These are phyloP conservation scores for Gasterosteus aculeatus DNA, from an alignment of 2,113 vertebrate species.

Conservation along the genomic window DNA sequence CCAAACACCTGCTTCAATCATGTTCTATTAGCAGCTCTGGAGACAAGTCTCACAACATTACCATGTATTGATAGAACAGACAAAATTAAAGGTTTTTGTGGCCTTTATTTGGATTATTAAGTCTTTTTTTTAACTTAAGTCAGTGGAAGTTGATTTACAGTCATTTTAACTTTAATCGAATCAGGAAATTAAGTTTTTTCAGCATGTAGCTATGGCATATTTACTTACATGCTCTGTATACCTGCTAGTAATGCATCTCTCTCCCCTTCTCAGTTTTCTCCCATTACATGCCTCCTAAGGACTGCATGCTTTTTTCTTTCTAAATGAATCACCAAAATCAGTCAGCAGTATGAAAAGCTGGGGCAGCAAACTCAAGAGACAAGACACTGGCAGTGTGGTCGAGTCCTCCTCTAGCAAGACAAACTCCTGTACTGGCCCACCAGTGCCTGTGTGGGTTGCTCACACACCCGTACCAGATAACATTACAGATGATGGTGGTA, in stretches of 20 bases:
- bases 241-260: not conserved
- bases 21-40: not conserved
- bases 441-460: constrained; percentile 67
- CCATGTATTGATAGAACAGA: not conserved
- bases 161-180: not conserved
- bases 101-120: not conserved
- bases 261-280: constrained; percentile 12
- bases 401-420: constrained; percentile 36
- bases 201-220: not conserved
- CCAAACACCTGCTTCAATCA: not conserved
- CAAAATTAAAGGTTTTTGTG: not conserved
- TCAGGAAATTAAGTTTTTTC: not conserved
- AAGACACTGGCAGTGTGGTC: constrained; percentile 17
- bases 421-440: constrained; percentile 26
- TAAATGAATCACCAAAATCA: constrained; percentile 27
- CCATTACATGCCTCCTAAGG: not conserved
- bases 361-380: constrained; percentile 33
- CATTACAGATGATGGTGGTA: constrained; percentile 23
- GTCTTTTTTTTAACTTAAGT: not conserved
- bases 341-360: constrained; percentile 58
- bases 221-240: not conserved
- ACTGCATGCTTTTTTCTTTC: constrained; percentile 6
- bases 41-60: not conserved
- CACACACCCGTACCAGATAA: constrained; percentile 55
- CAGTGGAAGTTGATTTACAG: not conserved